Base-by-base conservation (phyloP, 1,140 invertebrate species). In the Tribolium madens region DNA sequence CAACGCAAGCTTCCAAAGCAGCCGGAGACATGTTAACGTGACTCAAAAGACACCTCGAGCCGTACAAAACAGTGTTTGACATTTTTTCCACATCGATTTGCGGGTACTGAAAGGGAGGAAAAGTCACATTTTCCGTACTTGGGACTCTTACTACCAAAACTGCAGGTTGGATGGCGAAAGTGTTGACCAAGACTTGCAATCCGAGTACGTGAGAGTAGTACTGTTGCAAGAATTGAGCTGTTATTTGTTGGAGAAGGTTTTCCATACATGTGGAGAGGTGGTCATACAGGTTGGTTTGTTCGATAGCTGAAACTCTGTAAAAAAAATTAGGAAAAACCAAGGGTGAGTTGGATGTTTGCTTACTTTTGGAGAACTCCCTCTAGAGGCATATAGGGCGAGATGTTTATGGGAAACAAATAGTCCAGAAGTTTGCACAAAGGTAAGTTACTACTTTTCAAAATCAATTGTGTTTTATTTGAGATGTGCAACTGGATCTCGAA, bases 101-200 rank as follows among this genome's bases (percentile, higher is more conserved):
- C 0, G 36, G 46, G 14, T 78, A 73, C 81, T 83, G 60, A 14
- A 81, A 78, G 0, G 2, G 3, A 72, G 21, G 60, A 26, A 26
- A 1, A 26, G 21, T 26, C 2, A 26, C 21, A 1, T 26, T 26
- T 26, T 26, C 21, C 21, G 21, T 5, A 26, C 21, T 5, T 4
- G 3, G 0, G 21, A 12, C 12, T 21, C 36, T 21, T 71, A 71
- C n/a, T n/a, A n/a, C 42, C 69, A 71, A 14, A 71, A 71, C 47
- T n/a, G 78, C 73, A 48, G 82, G 79, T 74, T 83, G 82, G n/a
- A 84, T 80, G 2, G 83, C 82, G 47, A 84, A 85, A 7, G 96
- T 95, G 89, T 98, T 98, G 9, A 96, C 96, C 42, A 98, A 90
- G 1, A 98, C 94, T 83, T 97, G 96, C 15, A 97, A 87, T 0